Evolutionary conservation across 1,140 invertebrate species (phyloP).

Genomic region (Dysdera silvatica): DNA sequence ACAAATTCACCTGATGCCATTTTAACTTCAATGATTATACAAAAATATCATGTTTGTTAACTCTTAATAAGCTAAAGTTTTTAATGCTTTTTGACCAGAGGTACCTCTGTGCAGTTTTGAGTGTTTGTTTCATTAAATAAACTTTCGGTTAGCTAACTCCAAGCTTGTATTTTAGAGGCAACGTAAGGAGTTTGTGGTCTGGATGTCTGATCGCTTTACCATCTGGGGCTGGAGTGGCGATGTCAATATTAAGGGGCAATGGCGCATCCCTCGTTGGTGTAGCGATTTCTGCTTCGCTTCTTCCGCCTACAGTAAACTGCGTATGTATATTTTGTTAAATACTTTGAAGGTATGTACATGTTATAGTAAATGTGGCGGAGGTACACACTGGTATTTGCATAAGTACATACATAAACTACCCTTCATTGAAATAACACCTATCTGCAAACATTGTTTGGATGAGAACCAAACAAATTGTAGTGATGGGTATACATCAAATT

Average conservation of each 20-base stretch:
- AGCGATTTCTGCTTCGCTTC: conserved; percentile 74
- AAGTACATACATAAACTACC: too few species aligned
- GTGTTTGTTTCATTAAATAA: too few species aligned
- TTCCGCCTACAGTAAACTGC: conserved; percentile 79
- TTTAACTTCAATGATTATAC: too few species aligned
- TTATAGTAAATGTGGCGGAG: not conserved
- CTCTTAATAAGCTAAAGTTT: too few species aligned
- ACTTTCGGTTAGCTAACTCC: too few species aligned
- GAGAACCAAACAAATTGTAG: too few species aligned
- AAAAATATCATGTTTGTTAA: too few species aligned
- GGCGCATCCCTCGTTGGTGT: conserved; percentile 77
- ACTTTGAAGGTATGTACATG: not conserved
- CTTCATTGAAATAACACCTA: not conserved
- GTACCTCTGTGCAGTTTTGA: too few species aligned
- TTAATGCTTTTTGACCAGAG: too few species aligned
- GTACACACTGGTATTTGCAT: not conserved
- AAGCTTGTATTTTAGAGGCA: conserved; percentile 40
- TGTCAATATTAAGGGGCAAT: conserved; percentile 75
- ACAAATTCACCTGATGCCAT: too few species aligned
- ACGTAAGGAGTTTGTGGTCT: conserved; percentile 55
- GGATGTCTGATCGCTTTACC: conserved; percentile 60
- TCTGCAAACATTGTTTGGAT: too few species aligned
- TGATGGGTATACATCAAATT: too few species aligned
- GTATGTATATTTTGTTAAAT: conserved; percentile 48
- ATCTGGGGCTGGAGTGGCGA: conserved; percentile 70